Evolutionary conservation across 2,113 vertebrate genomes (phyloP).

Genomic region (Myrmophylax atrothorax): DNA sequence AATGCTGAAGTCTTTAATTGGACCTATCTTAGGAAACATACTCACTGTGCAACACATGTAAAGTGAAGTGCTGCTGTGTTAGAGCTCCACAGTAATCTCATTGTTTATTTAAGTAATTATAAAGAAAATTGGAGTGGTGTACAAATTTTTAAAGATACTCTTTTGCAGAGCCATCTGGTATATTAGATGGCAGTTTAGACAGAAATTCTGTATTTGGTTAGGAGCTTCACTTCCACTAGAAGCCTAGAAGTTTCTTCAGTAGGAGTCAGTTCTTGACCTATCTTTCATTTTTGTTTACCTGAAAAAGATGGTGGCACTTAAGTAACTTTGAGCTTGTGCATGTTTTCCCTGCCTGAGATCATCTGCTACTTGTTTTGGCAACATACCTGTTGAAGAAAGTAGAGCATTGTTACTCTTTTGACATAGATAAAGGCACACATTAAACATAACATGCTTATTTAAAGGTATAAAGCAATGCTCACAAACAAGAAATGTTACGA

Average conservation of each 20-base stretch:
- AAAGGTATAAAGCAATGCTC: neutral
- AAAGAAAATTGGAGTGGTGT: neutral
- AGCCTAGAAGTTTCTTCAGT: neutral
- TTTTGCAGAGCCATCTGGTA: neutral
- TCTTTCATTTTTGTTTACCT: slow-evolving; percentile 70
- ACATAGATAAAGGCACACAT: neutral
- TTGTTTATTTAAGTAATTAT: neutral
- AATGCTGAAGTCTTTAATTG: neutral
- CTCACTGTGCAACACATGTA: neutral
- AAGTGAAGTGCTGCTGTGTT: neutral
- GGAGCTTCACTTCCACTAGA: neutral
- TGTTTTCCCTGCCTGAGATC: slow-evolving; percentile 83
- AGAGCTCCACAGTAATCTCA: neutral
- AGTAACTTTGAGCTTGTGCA: slow-evolving; percentile 81
- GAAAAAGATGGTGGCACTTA: slow-evolving; percentile 86
- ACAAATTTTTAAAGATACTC: neutral
- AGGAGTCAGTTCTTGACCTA: neutral
- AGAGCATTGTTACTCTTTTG: neutral
- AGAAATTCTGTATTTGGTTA: neutral
- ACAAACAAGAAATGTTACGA: neutral
- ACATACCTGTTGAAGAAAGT: slow-evolving; percentile 76
- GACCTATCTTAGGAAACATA: neutral
- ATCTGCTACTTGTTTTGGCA: slow-evolving; percentile 84
- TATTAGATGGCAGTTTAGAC: neutral
- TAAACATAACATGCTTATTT: neutral